Evolutionary conservation across 2,113 vertebrate genomes (phyloP).

Genomic region (Periophthalmodon schlosseri): DNA sequence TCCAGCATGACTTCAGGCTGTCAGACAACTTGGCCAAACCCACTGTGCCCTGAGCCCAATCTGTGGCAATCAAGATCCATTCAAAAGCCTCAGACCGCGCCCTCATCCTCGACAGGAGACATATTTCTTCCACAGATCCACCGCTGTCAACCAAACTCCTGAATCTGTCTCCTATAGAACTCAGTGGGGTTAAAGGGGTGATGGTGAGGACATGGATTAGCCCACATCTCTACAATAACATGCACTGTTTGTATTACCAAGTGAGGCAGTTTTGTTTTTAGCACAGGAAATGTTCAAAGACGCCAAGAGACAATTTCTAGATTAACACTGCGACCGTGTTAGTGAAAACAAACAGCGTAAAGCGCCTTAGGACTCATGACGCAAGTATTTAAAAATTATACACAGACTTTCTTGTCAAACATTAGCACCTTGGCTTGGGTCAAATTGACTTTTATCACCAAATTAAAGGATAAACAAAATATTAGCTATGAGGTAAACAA

Average conservation of each 20-base stretch:
- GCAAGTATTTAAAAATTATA: slow-evolving; percentile 57
- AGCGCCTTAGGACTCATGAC: slow-evolving; percentile 43
- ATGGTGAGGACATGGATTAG: slow-evolving; percentile 45
- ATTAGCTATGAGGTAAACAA: slow-evolving; percentile 40
- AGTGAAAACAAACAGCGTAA: slow-evolving; percentile 63
- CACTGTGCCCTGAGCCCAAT: slow-evolving; percentile 31
- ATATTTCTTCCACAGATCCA: slow-evolving; percentile 52
- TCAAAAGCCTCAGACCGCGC: slow-evolving; percentile 52
- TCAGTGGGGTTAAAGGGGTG: slow-evolving; percentile 27
- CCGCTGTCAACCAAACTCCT: slow-evolving; percentile 45
- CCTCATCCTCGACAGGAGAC: slow-evolving; percentile 43
- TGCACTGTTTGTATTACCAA: slow-evolving; percentile 41
- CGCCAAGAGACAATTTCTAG: slow-evolving; percentile 40
- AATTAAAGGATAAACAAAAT: slow-evolving; percentile 51
- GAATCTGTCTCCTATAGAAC: slow-evolving; percentile 45
- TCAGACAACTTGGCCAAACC: slow-evolving; percentile 47
- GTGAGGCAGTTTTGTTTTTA: slow-evolving; percentile 28
- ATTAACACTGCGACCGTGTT: slow-evolving; percentile 56
- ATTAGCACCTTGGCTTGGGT: slow-evolving; percentile 50
- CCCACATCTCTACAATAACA: slow-evolving; percentile 32
- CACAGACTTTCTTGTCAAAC: slow-evolving; percentile 46
- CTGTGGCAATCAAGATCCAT: slow-evolving; percentile 58
- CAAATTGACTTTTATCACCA: slow-evolving; percentile 33
- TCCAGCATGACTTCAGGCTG: slow-evolving; percentile 26
- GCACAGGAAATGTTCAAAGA: slow-evolving; percentile 40